These are phyloP conservation scores for Suncus etruscus DNA, from an alignment of 2,113 vertebrate genomes.

Conservation along the genomic window DNA sequence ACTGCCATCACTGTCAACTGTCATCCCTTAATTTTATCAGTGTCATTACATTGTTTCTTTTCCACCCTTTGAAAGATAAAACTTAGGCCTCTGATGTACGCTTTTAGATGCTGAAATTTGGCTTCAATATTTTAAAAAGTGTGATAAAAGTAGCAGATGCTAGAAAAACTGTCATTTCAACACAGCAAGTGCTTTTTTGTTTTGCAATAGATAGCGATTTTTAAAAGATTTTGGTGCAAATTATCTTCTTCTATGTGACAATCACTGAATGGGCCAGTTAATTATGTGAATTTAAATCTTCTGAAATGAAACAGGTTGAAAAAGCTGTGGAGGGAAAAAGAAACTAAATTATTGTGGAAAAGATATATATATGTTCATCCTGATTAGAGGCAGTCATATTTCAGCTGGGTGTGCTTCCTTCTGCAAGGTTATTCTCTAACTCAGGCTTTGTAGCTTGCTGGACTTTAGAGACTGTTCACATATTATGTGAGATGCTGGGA, in stretches of 20 bases:
- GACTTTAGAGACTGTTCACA: background rate
- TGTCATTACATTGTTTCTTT: background rate
- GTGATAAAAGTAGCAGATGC: conserved; percentile 15
- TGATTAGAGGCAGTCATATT: background rate
- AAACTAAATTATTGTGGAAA: background rate
- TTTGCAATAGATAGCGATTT: background rate
- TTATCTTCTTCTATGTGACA: background rate
- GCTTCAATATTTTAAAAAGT: conserved; percentile 13
- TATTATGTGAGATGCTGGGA: accelerated
- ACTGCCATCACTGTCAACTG: background rate
- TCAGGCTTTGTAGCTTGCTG: background rate
- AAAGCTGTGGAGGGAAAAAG: background rate
- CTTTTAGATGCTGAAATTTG: conserved; percentile 20
- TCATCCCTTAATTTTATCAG: background rate
- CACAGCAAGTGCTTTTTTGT: background rate
- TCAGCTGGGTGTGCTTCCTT: background rate
- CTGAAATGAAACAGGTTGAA: background rate
- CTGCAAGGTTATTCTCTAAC: background rate
- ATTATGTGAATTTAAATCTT: conserved; percentile 11
- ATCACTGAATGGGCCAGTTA: background rate
- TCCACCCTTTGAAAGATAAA: background rate
- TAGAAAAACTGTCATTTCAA: conserved; percentile 23
- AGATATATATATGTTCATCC: background rate
- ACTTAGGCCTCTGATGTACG: background rate
- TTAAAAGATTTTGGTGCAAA: background rate